Base-by-base conservation (phyloP, 2,113 vertebrate genomes). In the Pseudopodoces humilis region DNA sequence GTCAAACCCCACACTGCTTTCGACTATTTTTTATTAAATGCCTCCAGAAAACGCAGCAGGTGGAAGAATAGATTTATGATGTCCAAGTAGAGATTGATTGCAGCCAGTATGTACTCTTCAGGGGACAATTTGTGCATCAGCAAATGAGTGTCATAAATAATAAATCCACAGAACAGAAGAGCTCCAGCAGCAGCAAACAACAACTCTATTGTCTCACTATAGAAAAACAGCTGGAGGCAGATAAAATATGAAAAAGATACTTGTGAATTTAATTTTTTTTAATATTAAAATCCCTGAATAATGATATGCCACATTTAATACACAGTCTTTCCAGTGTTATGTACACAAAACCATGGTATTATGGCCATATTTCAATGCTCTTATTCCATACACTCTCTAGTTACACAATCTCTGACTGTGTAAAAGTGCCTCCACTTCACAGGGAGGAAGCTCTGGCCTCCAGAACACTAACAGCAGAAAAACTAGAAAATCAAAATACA, bases 81-180 rank as follows among this genome's bases (percentile, higher is more conserved):
- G 96, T 99, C 99, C 97, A 99, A 97, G 96, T 99, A 99, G 83
- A 99, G 98, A 93, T 97, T 99, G 97, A 99, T 99, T 95, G 99
- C 98, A 96, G 99, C 99, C 97, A 99, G 70, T 65, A 99, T 98
- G 91, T 99, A 99, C 78, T 99, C 99, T 97, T 99, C 99, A 6
- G 99, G 99, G 37, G 99, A 99, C 15, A 99, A 98, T 95, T 98
- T 98, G 92, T 99, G 99, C 99, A 99, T 99, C 96, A 99, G 96
- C 80, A 99, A 83, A 83, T 99, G 98, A 33, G 99, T 99, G 92
- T 99, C 99, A 41, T 98, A 99, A 97, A 99, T 98, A 95, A 99
- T 99, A 97, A 99, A 99, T 79, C 99, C 99, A n/a, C 99, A 99
- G 97, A 99, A 99, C 37, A 99, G 96, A 85, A 99, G 97, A 6